Conservation (phyloP, 2,888 invertebrate genomes). For the Agrochola lychnidis region DNA sequence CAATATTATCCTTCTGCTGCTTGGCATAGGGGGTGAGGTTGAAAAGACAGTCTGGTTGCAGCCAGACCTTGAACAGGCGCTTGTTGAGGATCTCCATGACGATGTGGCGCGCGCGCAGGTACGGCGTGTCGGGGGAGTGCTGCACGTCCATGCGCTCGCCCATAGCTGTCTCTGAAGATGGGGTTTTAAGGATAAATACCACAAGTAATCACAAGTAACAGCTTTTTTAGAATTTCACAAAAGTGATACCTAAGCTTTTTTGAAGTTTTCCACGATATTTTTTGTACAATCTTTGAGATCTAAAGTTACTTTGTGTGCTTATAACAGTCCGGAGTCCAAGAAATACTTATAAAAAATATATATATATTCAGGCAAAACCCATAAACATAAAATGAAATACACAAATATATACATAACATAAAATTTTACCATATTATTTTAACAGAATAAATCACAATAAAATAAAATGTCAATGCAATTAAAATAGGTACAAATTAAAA, state of each 20-base stretch:
- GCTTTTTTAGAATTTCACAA: not conserved
- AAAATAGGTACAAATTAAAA: too few species aligned
- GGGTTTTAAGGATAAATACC: not conserved
- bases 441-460: too few species aligned
- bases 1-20: slow-evolving; percentile 90
- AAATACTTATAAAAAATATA: not conserved
- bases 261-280: not conserved
- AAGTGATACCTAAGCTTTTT: not conserved
- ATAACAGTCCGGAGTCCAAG: not conserved
- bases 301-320: not conserved
- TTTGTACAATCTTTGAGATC: not conserved
- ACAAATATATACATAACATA: too few species aligned
- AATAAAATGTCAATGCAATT: too few species aligned
- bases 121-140: slow-evolving; percentile 89
- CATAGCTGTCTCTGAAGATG: slow-evolving; percentile 93
- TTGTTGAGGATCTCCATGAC: slow-evolving; percentile 86
- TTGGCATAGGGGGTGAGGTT: slow-evolving; percentile 89
- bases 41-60: slow-evolving; percentile 92
- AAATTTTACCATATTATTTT: too few species aligned
- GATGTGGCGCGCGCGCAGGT: slow-evolving; percentile 89
- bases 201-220: not conserved
- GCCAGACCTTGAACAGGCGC: slow-evolving; percentile 91
- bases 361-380: too few species aligned
- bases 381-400: too few species aligned
- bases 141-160: slow-evolving; percentile 92